Evolutionary conservation across 2,113 vertebrate genomes (phyloP).

Genomic region (Candoia aspera): DNA sequence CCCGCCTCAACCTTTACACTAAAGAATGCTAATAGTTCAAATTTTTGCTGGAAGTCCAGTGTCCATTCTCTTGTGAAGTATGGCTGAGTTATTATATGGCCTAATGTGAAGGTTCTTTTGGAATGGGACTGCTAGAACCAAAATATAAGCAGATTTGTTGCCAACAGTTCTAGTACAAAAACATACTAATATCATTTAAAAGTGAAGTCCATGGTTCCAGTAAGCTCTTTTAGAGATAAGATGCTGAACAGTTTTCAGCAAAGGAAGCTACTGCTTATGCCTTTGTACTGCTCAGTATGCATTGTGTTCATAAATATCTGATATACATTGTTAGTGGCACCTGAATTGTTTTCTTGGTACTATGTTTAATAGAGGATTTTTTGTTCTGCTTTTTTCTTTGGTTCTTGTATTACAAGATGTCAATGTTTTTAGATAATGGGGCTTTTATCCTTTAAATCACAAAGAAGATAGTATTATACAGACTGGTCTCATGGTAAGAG

Average conservation of each 20-base stretch:
- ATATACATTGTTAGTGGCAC: background rate
- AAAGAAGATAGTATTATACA: background rate
- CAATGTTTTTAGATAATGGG: background rate
- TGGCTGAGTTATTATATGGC: background rate
- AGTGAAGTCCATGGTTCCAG: background rate
- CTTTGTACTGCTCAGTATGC: background rate
- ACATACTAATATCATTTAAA: background rate
- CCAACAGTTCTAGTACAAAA: background rate
- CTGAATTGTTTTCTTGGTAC: background rate
- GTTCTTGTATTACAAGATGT: background rate
- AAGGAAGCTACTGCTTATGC: background rate
- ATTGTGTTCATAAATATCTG: slow-evolving; percentile 4
- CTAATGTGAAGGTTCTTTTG: background rate
- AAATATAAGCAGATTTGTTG: background rate
- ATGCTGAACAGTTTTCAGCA: background rate
- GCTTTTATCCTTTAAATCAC: slow-evolving; percentile 20
- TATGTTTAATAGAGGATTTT: background rate
- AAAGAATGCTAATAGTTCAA: slow-evolving; percentile 7
- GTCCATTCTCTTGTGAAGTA: background rate
- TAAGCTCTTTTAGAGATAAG: background rate
- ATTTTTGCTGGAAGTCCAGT: slow-evolving; percentile 6
- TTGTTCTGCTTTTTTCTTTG: background rate
- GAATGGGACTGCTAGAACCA: background rate
- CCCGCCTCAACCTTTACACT: background rate
- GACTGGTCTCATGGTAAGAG: background rate